Evolutionary conservation across 2,797 vertebrate species (phyloP).

Genomic region (Euphonia xanthogaster): DNA sequence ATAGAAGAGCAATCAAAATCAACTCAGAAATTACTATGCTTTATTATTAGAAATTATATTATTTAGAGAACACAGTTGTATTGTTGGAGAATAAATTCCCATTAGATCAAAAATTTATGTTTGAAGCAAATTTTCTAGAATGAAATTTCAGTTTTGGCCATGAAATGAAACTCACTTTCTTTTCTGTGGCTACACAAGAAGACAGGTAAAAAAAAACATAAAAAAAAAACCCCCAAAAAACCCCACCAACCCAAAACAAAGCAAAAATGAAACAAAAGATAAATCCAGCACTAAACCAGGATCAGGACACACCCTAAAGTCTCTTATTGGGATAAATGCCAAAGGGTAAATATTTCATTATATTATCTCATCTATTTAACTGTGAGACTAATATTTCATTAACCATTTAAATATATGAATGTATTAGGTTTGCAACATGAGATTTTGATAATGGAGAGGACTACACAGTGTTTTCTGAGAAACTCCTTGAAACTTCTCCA

Average conservation of each 20-base stretch:
- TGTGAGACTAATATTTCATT: not conserved
- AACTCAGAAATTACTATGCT: not conserved
- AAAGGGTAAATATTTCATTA: not conserved
- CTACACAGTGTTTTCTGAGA: not conserved
- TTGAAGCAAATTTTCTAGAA: not conserved
- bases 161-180: not conserved
- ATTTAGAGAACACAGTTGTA: not conserved
- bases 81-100: not conserved
- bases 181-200: not conserved
- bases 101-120: not conserved
- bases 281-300: not conserved
- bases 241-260: not conserved
- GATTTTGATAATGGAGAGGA: not conserved
- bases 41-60: not conserved
- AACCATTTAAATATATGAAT: not conserved
- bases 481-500: not conserved
- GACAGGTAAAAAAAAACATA: rapidly evolving
- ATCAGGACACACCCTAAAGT: not conserved
- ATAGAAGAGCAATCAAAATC: not conserved
- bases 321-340: not conserved
- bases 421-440: not conserved
- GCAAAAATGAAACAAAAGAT: not conserved
- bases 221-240: not conserved
- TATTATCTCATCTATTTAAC: not conserved
- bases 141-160: not conserved